Conservation (phyloP, 2,113 vertebrate species). For the Gorsachius goisagi region DNA sequence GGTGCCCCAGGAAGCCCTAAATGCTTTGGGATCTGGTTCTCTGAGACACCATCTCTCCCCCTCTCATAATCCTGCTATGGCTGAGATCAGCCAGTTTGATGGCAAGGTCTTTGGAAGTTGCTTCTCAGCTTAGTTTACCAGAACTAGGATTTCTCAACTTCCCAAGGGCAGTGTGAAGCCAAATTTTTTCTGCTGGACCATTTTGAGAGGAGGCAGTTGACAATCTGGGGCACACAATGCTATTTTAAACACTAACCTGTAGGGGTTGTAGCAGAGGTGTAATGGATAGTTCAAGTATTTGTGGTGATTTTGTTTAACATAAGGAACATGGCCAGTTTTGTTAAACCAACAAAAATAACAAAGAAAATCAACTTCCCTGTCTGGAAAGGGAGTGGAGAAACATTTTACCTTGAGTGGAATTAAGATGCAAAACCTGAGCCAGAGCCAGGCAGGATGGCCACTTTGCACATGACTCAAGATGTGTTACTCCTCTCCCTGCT, state of each 20-base stretch:
- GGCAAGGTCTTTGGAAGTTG: not conserved
- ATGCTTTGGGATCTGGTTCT: not conserved
- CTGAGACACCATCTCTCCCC: not conserved
- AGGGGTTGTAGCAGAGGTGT: not conserved
- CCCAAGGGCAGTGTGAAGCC: not conserved
- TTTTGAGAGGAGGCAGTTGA: not conserved
- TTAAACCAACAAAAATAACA: not conserved
- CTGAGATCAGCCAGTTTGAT: not conserved
- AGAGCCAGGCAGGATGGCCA: not conserved
- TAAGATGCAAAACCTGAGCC: not conserved
- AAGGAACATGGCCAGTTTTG: not conserved
- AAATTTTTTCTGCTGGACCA: not conserved
- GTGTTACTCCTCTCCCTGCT: not conserved
- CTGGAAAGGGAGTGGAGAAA: not conserved
- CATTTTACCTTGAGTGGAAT: not conserved
- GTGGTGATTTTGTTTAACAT: not conserved
- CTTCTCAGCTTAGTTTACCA: not conserved
- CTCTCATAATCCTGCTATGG: not conserved
- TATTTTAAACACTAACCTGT: not conserved
- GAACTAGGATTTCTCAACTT: not conserved
- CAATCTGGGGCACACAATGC: not conserved
- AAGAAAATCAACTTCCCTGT: not conserved
- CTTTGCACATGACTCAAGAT: not conserved
- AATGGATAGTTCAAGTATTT: not conserved
- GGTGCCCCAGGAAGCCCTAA: not conserved